Evolutionary conservation across 53 echinoderm and acorn worm species (phyloP).

Genomic region (Antedon mediterranea): DNA sequence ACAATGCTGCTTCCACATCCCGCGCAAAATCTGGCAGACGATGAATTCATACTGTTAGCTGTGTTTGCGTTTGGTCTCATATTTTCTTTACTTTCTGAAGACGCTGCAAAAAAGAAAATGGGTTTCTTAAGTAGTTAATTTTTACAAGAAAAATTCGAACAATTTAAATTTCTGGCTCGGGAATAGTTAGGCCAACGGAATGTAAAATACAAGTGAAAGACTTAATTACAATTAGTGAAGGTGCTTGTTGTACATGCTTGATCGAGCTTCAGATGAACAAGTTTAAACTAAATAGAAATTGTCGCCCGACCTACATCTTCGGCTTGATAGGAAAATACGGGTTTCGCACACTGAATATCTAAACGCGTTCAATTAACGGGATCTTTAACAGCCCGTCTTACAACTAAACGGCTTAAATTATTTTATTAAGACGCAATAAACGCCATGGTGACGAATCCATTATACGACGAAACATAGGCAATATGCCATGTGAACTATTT

Average conservation of each 20-base stretch:
- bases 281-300: not conserved
- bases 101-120: constrained; percentile 10
- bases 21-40: constrained; percentile 70
- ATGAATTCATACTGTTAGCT: constrained; percentile 39
- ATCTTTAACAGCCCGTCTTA: not conserved
- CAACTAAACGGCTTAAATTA: constrained; percentile 1
- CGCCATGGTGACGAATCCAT: not conserved
- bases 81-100: constrained; percentile 31
- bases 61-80: constrained; percentile 13
- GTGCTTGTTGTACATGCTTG: not conserved
- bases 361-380: not conserved
- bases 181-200: too few species aligned
- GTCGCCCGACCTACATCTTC: not conserved
- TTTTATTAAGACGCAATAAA: not conserved
- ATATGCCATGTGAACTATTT: not conserved
- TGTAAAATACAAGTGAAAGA: not conserved
- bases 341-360: not conserved
- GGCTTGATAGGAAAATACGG: not conserved
- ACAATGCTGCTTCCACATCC: constrained; percentile 92
- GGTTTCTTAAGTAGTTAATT: not conserved
- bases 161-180: too few species aligned
- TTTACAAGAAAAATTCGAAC: too few species aligned
- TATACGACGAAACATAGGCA: not conserved
- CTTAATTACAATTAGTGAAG: not conserved
- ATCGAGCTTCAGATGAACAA: not conserved